Percentiles rank a stretch among this genome's conserved stretches.
phyloP scores from a whole-genome alignment of 2,888 invertebrate species.

The Drosophila mettleri region DNA sequence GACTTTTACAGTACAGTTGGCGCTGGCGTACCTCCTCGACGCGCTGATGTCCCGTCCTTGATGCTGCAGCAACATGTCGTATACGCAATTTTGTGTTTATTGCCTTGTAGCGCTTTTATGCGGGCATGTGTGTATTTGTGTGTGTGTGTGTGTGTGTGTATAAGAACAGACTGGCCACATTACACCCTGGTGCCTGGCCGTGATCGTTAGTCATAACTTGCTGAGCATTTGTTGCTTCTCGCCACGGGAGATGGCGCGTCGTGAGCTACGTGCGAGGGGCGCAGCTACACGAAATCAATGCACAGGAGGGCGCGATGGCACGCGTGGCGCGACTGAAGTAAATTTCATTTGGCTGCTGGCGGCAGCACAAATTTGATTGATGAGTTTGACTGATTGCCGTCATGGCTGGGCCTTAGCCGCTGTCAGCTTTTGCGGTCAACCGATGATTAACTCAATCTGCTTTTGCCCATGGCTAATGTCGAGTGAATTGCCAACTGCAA shows the following conservation, averaged over 20 bases:
- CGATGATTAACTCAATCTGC: slow-evolving; percentile 72
- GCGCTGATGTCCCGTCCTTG: slow-evolving; percentile 20
- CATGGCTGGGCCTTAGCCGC: slow-evolving; percentile 24
- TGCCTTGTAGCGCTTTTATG: slow-evolving; percentile 66
- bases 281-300: slow-evolving; percentile 43
- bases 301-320: slow-evolving; percentile 3
- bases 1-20: slow-evolving; percentile 63
- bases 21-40: slow-evolving; percentile 7
- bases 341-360: slow-evolving; percentile 41
- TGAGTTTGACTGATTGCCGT: slow-evolving; percentile 63
- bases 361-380: slow-evolving; percentile 61
- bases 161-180: slow-evolving; percentile 27
- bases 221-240: slow-evolving; percentile 49
- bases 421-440: slow-evolving; percentile 47
- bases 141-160: not conserved
- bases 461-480: slow-evolving; percentile 47
- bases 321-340: slow-evolving; percentile 30
- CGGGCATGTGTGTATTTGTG: not conserved
- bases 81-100: slow-evolving; percentile 70
- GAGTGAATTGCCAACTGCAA: slow-evolving; percentile 49
- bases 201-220: slow-evolving; percentile 46
- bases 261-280: slow-evolving; percentile 9
- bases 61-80: slow-evolving; percentile 69
- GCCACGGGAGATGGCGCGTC: slow-evolving; percentile 7
- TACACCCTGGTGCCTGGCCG: slow-evolving; percentile 17